Evolutionary conservation across 2,113 vertebrate species (phyloP), one percentile per base, ranked within the genome.

Genomic region (Aix galericulata): DNA sequence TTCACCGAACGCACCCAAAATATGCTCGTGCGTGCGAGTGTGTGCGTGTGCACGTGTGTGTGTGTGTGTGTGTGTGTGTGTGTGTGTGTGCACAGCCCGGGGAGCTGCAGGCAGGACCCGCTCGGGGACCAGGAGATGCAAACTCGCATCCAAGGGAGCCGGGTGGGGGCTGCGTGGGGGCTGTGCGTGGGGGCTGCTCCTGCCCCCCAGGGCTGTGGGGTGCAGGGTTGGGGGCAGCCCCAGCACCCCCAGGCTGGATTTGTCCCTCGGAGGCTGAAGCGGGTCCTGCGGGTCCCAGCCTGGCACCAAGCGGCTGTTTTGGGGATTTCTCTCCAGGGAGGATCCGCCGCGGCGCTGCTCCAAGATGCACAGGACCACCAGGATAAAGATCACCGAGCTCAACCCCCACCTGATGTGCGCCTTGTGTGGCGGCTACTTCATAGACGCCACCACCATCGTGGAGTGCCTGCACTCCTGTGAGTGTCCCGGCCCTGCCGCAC

Each of bases 381-480:
- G 98, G 80, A 97, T 98, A 86, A 98, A 98, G 97, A 98, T 98
- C 96, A 98, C 98, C 0, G 98, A 98, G 97, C 98, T 98, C 50
- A 98, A 98, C 92, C 98, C 98, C 5, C 98, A 98, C 94, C 97
- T 98, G 91, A 98, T 98, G 98, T 98, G 98, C 4, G 99, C 99
- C 66, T 97, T 99, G 72, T 99, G 99, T 22, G 98, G 99, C 21
- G 99, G 99, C 6, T 99, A 99, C 97, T 98, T 99, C 97, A 99
- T 99, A 6, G 99, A 99, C 38, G 99, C 99, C 50, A 98, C 99
- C 7, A 99, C 99, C 96, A 99, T 99, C 38, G 99, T 99, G 91
- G 99, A 99, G 97, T 99, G 99, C 46, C 97, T 99, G 97, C 99
- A 99, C 98, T 99, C 99, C 89, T 99, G 99, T 99, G 98, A 99